Percentiles rank a stretch among this genome's conserved stretches.
phyloP scores from a whole-genome alignment of 2,113 vertebrate species.

The Stigmatopora argus region DNA sequence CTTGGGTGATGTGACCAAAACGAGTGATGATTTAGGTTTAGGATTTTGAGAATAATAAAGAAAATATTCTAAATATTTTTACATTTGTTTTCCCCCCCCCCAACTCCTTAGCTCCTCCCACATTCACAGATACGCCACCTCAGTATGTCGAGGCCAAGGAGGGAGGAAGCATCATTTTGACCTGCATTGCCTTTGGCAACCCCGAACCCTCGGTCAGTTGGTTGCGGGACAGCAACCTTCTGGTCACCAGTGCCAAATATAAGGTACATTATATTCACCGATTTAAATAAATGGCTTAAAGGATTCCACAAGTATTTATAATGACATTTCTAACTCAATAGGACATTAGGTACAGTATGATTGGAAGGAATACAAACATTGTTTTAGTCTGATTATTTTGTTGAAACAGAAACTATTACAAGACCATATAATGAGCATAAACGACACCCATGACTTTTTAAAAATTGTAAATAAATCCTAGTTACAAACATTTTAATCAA shows the following conservation, averaged over 20 bases:
- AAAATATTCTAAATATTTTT: neutral
- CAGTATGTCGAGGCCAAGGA: conserved; percentile 97
- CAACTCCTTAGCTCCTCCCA: conserved; percentile 82
- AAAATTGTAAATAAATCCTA: too few relatives aligned
- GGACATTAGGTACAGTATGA: neutral
- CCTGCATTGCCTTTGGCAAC: conserved; percentile 92
- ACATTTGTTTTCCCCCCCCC: neutral
- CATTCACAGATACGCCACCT: conserved; percentile 91
- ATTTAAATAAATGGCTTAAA: too few relatives aligned
- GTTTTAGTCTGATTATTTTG: neutral
- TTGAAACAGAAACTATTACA: neutral
- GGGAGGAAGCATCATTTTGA: conserved; percentile 85
- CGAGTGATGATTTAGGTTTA: neutral
- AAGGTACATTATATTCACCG: conserved; percentile 69
- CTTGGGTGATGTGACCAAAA: too few relatives aligned
- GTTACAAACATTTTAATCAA: too few relatives aligned
- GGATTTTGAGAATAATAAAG: neutral
- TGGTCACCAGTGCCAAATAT: conserved; percentile 84
- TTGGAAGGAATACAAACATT: neutral
- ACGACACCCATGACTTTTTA: too few relatives aligned
- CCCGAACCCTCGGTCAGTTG: conserved; percentile 94
- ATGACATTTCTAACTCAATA: neutral
- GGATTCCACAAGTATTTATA: neutral
- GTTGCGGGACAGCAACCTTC: conserved; percentile 82
- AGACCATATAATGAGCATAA: neutral